phyloP scores from a whole-genome alignment of 2,797 vertebrate genomes.

The Emydoidea blandingii region DNA sequence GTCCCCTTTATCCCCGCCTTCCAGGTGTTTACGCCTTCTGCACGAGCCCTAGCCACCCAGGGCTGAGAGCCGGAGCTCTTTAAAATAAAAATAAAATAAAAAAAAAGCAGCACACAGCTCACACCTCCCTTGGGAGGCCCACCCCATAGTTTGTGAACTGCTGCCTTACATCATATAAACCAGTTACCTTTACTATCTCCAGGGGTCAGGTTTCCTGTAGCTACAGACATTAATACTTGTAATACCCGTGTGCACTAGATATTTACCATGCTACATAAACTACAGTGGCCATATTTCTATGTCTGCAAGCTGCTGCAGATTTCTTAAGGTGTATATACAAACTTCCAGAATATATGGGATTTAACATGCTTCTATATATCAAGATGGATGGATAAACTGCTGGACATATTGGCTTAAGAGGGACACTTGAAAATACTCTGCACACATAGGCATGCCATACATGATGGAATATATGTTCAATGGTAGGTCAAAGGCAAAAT shows the following conservation, averaged over 20 bases:
- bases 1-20: too few species aligned
- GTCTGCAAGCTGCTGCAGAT: neutral
- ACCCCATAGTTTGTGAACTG: too few species aligned
- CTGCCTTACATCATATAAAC: neutral
- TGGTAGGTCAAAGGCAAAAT: neutral
- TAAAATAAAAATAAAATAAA: too few species aligned
- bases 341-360: neutral
- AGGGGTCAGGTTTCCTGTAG: neutral
- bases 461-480: neutral
- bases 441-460: neutral
- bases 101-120: too few species aligned
- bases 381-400: neutral
- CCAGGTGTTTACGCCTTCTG: too few species aligned
- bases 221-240: neutral
- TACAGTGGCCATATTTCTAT: neutral
- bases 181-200: neutral
- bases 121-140: too few species aligned
- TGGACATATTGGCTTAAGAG: neutral
- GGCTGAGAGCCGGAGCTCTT: too few species aligned
- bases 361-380: neutral
- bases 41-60: too few species aligned
- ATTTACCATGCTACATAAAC: neutral
- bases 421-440: neutral
- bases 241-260: neutral
- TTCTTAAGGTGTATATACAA: neutral